These are phyloP conservation scores for Dicroscelio sp. DNA, from an alignment of 2,888 invertebrate genomes.

Conservation along the genomic window DNA sequence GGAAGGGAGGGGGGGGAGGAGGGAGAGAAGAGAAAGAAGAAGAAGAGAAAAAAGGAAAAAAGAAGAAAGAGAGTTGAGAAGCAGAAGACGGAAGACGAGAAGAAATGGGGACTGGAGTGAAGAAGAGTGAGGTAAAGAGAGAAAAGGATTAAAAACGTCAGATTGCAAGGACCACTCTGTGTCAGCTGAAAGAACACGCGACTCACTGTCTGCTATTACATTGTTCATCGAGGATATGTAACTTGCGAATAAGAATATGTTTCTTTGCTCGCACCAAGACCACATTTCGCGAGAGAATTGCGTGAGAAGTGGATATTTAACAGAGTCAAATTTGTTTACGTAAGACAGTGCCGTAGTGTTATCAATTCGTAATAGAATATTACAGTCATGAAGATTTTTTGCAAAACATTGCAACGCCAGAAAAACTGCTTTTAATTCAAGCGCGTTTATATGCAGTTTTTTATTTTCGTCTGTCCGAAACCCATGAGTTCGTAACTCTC, in stretches of 20 bases:
- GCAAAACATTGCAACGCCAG: constrained; percentile 18
- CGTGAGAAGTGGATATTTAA: neutral
- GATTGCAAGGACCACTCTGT: constrained; percentile 73
- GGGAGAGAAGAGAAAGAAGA: too few relatives aligned
- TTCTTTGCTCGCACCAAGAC: constrained; percentile 53
- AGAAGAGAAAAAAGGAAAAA: too few relatives aligned
- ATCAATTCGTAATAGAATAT: constrained; percentile 59
- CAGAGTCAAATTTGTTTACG: constrained; percentile 14
- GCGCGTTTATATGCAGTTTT: constrained; percentile 37
- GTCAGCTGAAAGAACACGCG: constrained; percentile 70
- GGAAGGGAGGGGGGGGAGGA: too few relatives aligned
- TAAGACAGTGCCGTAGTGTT: constrained; percentile 51
- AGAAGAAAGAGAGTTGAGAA: too few relatives aligned
- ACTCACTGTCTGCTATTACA: constrained; percentile 76
- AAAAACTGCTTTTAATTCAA: constrained; percentile 55
- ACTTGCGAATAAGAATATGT: constrained; percentile 85
- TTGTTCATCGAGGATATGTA: constrained; percentile 88
- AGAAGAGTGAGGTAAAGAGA: too few relatives aligned
- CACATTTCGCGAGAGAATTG: neutral
- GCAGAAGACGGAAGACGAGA: too few relatives aligned
- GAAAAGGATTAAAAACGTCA: neutral
- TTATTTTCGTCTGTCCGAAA: constrained; percentile 49
- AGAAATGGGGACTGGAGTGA: too few relatives aligned
- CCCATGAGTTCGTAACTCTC: constrained; percentile 15
- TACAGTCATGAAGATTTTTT: neutral